These are phyloP conservation scores for Melipona beecheii DNA, from an alignment of 2,888 invertebrate genomes.

Conservation along the genomic window DNA sequence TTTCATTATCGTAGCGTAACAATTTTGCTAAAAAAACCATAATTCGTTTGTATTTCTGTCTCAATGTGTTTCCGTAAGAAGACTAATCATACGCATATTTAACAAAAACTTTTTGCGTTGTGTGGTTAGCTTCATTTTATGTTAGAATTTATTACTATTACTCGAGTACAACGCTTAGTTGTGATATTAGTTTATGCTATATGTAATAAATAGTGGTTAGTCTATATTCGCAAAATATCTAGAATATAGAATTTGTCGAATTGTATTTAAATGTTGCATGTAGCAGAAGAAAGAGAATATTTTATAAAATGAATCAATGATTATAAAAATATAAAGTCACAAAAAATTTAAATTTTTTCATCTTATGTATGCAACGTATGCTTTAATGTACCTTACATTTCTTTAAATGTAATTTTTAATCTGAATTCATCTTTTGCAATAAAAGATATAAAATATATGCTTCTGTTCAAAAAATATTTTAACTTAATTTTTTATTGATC, in stretches of 20 bases:
- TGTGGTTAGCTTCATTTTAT: not conserved
- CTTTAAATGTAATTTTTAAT: not conserved
- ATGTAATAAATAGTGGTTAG: not conserved
- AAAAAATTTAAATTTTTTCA: too few species aligned
- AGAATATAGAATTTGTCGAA: not conserved
- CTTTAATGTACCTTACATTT: not conserved
- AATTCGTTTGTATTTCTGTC: constrained; percentile 18
- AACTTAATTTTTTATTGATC: not conserved
- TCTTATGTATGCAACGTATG: too few species aligned
- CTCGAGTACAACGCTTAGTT: not conserved
- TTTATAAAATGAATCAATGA: not conserved
- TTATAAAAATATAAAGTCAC: not conserved
- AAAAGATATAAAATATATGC: not conserved
- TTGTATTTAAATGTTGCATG: not conserved
- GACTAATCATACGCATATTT: not conserved
- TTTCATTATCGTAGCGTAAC: constrained; percentile 14
- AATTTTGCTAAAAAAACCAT: constrained; percentile 13
- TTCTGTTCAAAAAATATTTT: not conserved
- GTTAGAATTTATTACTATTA: constrained; percentile 7
- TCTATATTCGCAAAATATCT: not conserved
- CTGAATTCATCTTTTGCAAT: not conserved
- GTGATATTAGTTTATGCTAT: not conserved
- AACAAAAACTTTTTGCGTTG: not conserved
- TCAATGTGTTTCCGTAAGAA: constrained; percentile 28
- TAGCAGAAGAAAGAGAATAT: not conserved